These are phyloP conservation scores for Cyphomyrmex costatus DNA, from an alignment of 1,140 invertebrate species.

Conservation along the genomic window DNA sequence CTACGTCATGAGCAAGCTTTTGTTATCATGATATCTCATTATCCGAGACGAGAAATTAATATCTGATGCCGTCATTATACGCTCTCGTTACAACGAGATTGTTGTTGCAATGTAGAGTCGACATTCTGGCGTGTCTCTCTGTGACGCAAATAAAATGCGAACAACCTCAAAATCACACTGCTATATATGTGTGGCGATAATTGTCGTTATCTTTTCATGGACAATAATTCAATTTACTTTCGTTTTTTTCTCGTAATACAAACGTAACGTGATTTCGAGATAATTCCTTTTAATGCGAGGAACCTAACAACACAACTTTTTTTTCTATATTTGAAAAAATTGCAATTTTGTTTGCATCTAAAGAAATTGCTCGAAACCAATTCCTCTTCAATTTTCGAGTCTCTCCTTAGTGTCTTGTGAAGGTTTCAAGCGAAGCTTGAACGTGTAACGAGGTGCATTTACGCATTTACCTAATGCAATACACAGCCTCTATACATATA, in stretches of 20 bases:
- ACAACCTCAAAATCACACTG: conserved; percentile 10
- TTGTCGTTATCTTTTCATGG: not conserved
- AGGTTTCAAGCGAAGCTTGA: not conserved
- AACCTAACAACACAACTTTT: not conserved
- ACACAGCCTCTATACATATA: conserved; percentile 53
- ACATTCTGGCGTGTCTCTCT: not conserved
- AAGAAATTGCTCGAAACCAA: not conserved
- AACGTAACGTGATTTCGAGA: not conserved
- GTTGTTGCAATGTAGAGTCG: conserved; percentile 27
- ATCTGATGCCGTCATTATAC: conserved; percentile 57
- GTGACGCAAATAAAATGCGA: conserved; percentile 8
- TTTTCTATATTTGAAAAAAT: not conserved
- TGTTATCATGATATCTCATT: conserved; percentile 58
- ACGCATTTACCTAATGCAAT: conserved; percentile 57
- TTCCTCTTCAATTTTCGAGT: conserved; percentile 34
- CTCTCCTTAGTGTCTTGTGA: not conserved
- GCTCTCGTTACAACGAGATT: conserved; percentile 47
- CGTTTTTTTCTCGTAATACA: no score
- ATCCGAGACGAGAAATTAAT: conserved; percentile 61
- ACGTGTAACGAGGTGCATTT: conserved; percentile 47
- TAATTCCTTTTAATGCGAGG: not conserved
- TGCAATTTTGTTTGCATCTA: not conserved
- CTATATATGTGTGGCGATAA: not conserved
- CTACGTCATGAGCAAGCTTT: conserved; percentile 38
- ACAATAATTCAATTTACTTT: conserved; percentile 29